These are phyloP conservation scores for Tapera naevia DNA, from an alignment of 2,797 vertebrate species.

Conservation along the genomic window DNA sequence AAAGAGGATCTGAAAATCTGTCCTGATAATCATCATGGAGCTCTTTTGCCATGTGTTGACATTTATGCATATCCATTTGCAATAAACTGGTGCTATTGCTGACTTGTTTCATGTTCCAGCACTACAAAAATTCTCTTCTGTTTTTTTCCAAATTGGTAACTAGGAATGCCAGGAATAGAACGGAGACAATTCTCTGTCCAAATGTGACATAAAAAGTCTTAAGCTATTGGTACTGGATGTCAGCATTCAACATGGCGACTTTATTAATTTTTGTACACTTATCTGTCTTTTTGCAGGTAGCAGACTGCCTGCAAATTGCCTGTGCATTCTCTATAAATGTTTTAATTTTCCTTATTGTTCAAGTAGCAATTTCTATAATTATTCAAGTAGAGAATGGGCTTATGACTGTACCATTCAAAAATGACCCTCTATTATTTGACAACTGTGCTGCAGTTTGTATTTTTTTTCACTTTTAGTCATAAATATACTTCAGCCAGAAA, in stretches of 20 bases:
- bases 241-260: not conserved
- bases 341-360: not conserved
- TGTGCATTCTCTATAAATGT: not conserved
- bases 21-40: not conserved
- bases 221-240: not conserved
- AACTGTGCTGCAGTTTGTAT: not conserved
- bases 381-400: not conserved
- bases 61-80: not conserved
- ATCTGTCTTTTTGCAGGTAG: slow-evolving; percentile 10
- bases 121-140: not conserved
- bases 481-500: not conserved
- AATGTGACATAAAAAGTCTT: not conserved
- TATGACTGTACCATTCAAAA: not conserved
- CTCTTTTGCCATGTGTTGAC: rapidly evolving
- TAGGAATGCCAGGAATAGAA: not conserved
- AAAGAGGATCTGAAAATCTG: not conserved
- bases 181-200: not conserved
- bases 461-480: not conserved
- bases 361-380: not conserved
- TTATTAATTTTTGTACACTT: not conserved
- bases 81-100: not conserved
- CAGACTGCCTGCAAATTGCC: not conserved
- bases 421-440: not conserved
- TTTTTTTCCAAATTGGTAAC: not conserved
- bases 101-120: not conserved